Percentiles rank a stretch among this genome's conserved stretches.
Conservation (phyloP, 2,797 vertebrate species). For the Ctenopoma kingsleyae region DNA sequence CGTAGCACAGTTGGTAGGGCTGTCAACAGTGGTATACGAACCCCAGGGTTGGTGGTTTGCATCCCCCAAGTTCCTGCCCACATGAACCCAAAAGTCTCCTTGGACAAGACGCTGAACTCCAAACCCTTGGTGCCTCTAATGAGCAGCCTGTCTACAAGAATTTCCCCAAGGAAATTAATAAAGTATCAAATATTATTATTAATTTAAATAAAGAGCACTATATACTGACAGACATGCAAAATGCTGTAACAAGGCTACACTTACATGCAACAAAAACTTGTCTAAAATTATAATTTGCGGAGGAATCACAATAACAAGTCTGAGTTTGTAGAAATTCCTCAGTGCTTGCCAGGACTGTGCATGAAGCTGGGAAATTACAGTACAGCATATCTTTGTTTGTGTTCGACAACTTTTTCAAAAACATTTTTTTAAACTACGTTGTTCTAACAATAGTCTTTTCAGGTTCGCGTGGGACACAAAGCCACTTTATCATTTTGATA, state of each 20-base stretch:
- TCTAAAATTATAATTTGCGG: slow-evolving; percentile 80
- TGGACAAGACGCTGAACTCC: no score
- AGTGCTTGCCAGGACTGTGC: slow-evolving; percentile 73
- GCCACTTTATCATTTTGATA: slow-evolving; percentile 69
- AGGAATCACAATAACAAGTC: slow-evolving; percentile 85
- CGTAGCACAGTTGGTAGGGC: no score
- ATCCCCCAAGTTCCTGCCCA: no score
- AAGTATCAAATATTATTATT: neutral
- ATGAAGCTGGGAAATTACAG: slow-evolving; percentile 74
- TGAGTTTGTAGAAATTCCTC: slow-evolving; percentile 85
- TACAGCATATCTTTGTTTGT: slow-evolving; percentile 82
- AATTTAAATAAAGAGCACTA: neutral
- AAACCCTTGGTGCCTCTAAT: no score
- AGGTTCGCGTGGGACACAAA: slow-evolving; percentile 59
- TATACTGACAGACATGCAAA: slow-evolving; percentile 9
- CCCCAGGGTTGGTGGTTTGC: no score
- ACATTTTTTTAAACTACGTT: slow-evolving; percentile 42
- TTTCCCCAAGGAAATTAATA: no score
- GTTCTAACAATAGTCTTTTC: slow-evolving; percentile 56
- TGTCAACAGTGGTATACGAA: no score
- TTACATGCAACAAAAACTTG: slow-evolving; percentile 58
- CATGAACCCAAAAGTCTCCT: no score
- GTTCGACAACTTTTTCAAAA: slow-evolving; percentile 75
- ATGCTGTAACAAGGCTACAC: slow-evolving; percentile 42
- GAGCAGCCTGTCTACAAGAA: no score